Percentiles rank a stretch among this genome's conserved stretches.
Evolutionary conservation across 2,797 vertebrate genomes (phyloP).

Genomic region (Anguilla obscura): DNA sequence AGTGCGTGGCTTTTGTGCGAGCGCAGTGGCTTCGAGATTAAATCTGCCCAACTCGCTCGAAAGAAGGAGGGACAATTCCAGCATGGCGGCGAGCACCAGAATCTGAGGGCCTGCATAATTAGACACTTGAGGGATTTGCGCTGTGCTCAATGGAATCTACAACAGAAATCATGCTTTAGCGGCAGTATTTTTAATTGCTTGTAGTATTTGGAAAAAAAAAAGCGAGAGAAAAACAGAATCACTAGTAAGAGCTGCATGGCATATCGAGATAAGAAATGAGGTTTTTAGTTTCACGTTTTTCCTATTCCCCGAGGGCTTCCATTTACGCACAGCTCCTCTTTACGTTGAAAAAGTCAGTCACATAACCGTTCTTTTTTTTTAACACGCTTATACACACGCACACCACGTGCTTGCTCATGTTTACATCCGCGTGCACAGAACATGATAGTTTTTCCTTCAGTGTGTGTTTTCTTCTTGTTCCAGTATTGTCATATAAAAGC

Average conservation of each 20-base stretch:
- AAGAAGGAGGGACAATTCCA: background rate
- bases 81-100: background rate
- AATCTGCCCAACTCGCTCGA: constrained; percentile 19
- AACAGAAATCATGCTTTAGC: constrained; percentile 25
- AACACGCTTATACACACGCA: background rate
- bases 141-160: constrained; percentile 26
- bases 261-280: background rate
- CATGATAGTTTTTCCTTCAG: background rate
- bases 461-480: no score
- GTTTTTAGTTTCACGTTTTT: background rate
- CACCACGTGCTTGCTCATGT: background rate
- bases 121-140: constrained; percentile 23
- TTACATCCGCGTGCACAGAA: background rate
- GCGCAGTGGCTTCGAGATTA: constrained; percentile 18
- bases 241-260: background rate
- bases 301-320: background rate
- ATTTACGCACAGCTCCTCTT: background rate
- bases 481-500: background rate
- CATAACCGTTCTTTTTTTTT: background rate
- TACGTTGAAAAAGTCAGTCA: background rate
- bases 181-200: constrained; percentile 35
- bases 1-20: background rate
- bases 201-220: constrained; percentile 8
- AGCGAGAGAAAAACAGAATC: background rate
- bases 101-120: constrained; percentile 6